Conservation (phyloP, 1,140 invertebrate genomes). For the Aphelenchoides besseyi region DNA sequence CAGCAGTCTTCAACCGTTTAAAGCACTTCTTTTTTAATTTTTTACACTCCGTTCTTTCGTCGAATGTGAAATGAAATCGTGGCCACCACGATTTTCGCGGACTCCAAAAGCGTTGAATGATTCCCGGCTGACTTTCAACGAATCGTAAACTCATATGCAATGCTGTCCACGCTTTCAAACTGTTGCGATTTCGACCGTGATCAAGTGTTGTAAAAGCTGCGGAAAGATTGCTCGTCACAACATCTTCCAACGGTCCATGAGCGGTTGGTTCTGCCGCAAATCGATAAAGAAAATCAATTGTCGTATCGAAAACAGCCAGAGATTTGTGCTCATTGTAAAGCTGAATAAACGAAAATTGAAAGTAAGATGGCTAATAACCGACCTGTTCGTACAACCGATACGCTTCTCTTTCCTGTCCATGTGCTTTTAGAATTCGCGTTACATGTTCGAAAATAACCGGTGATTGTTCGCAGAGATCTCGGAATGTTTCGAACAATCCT, state of each 20-base stretch:
- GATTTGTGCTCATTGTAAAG: background rate
- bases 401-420: background rate
- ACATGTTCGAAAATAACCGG: background rate
- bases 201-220: background rate
- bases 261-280: background rate
- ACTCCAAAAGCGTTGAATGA: background rate
- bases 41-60: background rate
- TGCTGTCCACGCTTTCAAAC: background rate
- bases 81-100: constrained; percentile 4
- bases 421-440: background rate
- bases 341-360: background rate
- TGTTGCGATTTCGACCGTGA: background rate
- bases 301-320: background rate
- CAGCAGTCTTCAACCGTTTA: constrained; percentile 5
- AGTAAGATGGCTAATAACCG: background rate
- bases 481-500: background rate
- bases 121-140: constrained; percentile 16
- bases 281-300: background rate
- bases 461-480: background rate
- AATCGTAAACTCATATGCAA: constrained; percentile 3
- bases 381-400: background rate
- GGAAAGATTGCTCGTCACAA: background rate
- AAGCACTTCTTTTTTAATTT: constrained; percentile 14
- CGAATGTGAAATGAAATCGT: background rate
- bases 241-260: background rate